Conservation (phyloP, 2,888 invertebrate species). For the Andrena bucephala region DNA sequence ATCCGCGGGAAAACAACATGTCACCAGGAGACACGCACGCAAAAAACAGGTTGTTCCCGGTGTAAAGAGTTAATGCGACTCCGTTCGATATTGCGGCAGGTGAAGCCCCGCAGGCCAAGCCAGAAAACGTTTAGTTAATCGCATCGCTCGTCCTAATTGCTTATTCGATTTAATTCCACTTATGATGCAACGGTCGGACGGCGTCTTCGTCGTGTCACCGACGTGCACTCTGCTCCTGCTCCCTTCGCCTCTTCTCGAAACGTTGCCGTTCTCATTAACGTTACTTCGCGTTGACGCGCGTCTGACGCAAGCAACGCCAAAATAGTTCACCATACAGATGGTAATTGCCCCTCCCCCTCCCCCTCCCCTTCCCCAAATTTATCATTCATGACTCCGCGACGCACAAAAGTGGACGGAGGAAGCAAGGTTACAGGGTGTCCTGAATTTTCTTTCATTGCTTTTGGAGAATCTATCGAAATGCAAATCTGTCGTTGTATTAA, state of each 20-base stretch:
- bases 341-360: slow-evolving; percentile 6
- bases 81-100: slow-evolving; percentile 41
- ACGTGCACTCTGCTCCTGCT: slow-evolving; percentile 4
- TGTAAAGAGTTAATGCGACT: slow-evolving; percentile 53
- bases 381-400: slow-evolving; percentile 28
- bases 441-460: background rate
- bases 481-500: background rate
- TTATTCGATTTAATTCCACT: slow-evolving; percentile 75
- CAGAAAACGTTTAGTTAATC: slow-evolving; percentile 74
- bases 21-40: background rate
- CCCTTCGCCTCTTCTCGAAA: background rate
- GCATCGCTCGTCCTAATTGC: slow-evolving; percentile 70
- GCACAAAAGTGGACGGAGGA: background rate
- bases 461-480: slow-evolving; percentile 2
- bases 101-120: slow-evolving; percentile 59
- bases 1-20: slow-evolving; percentile 7
- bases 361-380: slow-evolving; percentile 11
- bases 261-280: background rate
- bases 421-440: background rate
- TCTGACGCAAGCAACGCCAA: slow-evolving; percentile 4
- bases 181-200: slow-evolving; percentile 65
- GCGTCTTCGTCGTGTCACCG: background rate
- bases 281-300: background rate
- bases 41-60: slow-evolving; percentile 35
- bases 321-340: slow-evolving; percentile 15